Base-by-base conservation (phyloP, 2,888 invertebrate species). In the Drosophila pseudotalamancana region DNA sequence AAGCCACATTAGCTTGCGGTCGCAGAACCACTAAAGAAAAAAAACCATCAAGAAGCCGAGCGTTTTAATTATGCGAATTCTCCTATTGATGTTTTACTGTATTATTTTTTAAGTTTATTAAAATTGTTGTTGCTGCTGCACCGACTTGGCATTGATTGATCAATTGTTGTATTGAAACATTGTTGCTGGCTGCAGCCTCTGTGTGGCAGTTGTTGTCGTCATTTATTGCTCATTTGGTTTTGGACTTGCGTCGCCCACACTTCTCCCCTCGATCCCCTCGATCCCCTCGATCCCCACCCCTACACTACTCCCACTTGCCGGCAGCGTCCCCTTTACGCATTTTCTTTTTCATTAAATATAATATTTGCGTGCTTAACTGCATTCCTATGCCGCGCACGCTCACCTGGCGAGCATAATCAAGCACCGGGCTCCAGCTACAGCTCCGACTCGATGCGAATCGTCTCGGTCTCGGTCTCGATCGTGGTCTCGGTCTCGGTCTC, bases 341-440 rank as follows among this genome's bases (percentile, higher is more conserved):
- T 81, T 87, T 85, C 87, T 87, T 81, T 81, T 81, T 85, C 75
- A 87, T 81, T 87, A 77, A 67, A 75, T 71, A 87, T 84, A 81
- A 77, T 65, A 63, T 64, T 74, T 68, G 85, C 87, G 85, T 81
- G 74, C 82, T 64, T 55, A 27, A 19, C 45, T 56, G 60, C 64
- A 86, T 86, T 81, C 56, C 53, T 49, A 81, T 81, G 87, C 81
- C 25, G 62, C 53, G 62, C 81, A 81, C 87, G 87, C 75, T 55
- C 40, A 45, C 32, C 40, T 57, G 54, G 46, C 48, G 59, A 82
- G 81, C 87, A 82, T 86, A 86, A 82, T 82, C 71, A 80, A 72
- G 76, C 66, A 46, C 16, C 54, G 46, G 46, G 53, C 63, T 54
- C 39, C 8, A 34, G 34, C 12, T 12, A 9, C 37, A 19, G 37